These are phyloP conservation scores for Allygus modestus DNA, from an alignment of 2,888 invertebrate genomes.

Conservation along the genomic window DNA sequence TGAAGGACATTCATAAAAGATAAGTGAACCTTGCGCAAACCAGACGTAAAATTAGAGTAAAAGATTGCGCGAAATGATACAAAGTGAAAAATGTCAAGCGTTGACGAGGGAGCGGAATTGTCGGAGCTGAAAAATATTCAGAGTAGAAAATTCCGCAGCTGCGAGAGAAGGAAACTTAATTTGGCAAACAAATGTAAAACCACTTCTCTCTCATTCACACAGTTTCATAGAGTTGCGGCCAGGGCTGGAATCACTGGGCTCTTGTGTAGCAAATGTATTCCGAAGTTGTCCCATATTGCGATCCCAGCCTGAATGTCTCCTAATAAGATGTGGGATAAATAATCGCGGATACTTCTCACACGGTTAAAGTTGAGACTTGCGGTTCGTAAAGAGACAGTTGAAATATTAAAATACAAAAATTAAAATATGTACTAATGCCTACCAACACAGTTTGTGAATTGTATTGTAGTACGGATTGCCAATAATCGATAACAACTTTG, in stretches of 20 bases:
- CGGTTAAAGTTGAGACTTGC: no score
- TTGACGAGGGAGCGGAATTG: slow-evolving; percentile 14
- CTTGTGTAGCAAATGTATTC: slow-evolving; percentile 35
- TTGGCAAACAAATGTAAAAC: slow-evolving; percentile 52
- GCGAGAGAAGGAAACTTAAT: slow-evolving; percentile 47
- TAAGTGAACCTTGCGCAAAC: no score
- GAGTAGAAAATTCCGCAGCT: slow-evolving; percentile 45
- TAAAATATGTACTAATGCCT: no score
- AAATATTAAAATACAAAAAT: no score
- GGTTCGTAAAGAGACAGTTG: no score
- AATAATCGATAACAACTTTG: no score
- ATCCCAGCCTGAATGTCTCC: background rate
- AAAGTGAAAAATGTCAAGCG: slow-evolving; percentile 27
- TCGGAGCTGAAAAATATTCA: slow-evolving; percentile 41
- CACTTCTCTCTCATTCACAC: slow-evolving; percentile 44
- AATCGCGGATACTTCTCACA: no score
- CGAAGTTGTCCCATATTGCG: background rate
- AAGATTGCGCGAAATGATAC: background rate
- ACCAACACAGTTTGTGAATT: no score
- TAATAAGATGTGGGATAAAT: background rate
- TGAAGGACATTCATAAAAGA: no score
- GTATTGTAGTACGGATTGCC: no score
- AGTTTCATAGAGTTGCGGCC: slow-evolving; percentile 17
- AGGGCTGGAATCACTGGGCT: background rate
- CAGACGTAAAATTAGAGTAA: background rate